Evolutionary conservation across 2,113 vertebrate genomes (phyloP), one percentile per base, ranked within the genome.

Genomic region (Microcebus tavaratra): DNA sequence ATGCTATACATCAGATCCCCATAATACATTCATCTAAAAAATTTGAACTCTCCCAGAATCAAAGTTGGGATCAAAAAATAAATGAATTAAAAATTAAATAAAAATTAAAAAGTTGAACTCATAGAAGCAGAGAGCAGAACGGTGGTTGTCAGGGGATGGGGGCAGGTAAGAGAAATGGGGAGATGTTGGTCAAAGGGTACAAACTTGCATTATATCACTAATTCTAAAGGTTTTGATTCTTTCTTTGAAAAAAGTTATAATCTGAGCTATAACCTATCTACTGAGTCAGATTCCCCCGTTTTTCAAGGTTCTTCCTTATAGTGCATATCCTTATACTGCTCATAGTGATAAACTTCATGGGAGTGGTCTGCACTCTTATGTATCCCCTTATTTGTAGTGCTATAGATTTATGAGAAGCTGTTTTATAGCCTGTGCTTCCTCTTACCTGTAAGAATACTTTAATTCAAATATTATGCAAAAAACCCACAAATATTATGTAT

Each of bases 221-320:
- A 68, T 78, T 88, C 36, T 94, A 88, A 95, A 90, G 31, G 34
- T 91, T 53, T 88, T 92, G 23, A 36, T 92, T 83, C 9, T 88
- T 87, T 93, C 18, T 93, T 90, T 67, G 39, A 59, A 59, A 95
- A 95, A 79, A 87, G 14, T 42, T 81, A n/a, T 86, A 65, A 42
- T 85, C 34, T 97, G 75, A 94, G 29, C 59, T 85, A 39, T 95
- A 86, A 68, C 73, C 31, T 89, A 61, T 67, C 55, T 50, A n/a
- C 39, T 31, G 3, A 34, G 14, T 78, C 65, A 73, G 36, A 95
- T 79, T 88, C 23, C 36, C 36, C 59, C 27, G 53, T 78, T 81
- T 48, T 73, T 89, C 34, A 55, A 0, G 53, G 36, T 20, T 92
- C 65, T 89, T 94, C 79, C 67, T 81, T 75, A 15, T 1, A 85